Percentiles rank a stretch among this genome's conserved stretches.
Evolutionary conservation across 2,113 vertebrate genomes (phyloP).

Genomic region (Pongo abelii): DNA sequence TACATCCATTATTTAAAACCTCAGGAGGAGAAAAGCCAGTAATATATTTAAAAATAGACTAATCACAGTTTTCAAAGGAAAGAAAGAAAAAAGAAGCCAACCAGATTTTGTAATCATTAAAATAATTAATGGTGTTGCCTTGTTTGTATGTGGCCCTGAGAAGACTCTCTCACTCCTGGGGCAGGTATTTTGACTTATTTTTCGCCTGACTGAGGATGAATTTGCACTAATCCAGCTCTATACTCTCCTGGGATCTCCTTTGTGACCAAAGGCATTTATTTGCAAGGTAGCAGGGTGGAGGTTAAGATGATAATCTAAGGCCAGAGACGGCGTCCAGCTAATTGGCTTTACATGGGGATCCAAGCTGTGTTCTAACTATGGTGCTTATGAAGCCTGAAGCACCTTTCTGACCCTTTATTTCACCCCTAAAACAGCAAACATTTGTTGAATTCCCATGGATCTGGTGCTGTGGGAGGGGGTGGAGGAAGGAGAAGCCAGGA

Average conservation of each 20-base stretch:
- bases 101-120: background rate
- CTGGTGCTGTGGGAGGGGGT: background rate
- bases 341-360: background rate
- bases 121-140: background rate
- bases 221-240: background rate
- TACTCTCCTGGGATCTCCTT: background rate
- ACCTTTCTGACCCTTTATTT: background rate
- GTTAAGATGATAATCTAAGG: background rate
- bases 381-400: background rate
- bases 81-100: background rate
- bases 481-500: background rate
- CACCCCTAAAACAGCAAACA: background rate
- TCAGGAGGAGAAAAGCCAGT: background rate
- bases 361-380: background rate
- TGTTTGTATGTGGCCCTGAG: background rate
- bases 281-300: background rate
- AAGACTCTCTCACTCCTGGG: background rate
- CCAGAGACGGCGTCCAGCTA: background rate
- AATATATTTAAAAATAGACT: slow-evolving; percentile 7
- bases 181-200: background rate
- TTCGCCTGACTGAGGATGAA: background rate
- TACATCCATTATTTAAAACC: background rate
- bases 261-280: background rate
- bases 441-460: background rate
- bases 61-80: background rate